Evolutionary conservation across 23 tunicate species (phyloP), one percentile per base, ranked within the genome.

Genomic region (Aplidium turbinatum): DNA sequence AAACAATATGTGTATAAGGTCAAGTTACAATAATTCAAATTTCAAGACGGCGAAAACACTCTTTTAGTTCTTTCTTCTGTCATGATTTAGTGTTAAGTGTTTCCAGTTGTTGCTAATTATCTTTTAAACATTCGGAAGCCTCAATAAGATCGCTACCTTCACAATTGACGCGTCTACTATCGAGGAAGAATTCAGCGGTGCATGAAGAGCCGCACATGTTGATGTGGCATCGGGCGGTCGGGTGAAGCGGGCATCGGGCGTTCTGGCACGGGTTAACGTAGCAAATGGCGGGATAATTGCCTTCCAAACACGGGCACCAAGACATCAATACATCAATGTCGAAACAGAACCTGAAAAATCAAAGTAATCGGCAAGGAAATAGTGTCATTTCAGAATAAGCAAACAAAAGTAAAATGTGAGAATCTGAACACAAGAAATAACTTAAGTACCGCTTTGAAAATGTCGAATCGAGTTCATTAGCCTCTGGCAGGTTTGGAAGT

Each of bases 251-350:
- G 53, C 96, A 88, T 32, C 34, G 25, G 5, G 82, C 78, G 32
- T 88, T 77, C 47, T 69, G 52, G 33, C 96, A 88, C 55, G 96
- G 96, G 56, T 88, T 88, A 23, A 50, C 27, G 46, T 85, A 40
- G 33, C 96, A 88, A 35, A 70, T 75, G 7, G 96, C 87, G 0
- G 87, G 87, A 57, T 81, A 81, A 19, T 61, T 80, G 6, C 75
- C 87, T 47, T 88, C 87, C 67, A 88, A 45, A 33, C 96, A 88
- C 18, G 96, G 96, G 70, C 96, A 88, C 96, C 96, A 88, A 2
- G 96, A 70, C 96, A 88, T 18, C 47, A 88, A 35, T 82, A 81
- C 69, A 6, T 88, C 96, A 60, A 77, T 81, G 38, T 88, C 79
- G 24, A 88, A 57, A 56, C 96, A 88, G 58, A 80, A 79, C 32